phyloP scores from a whole-genome alignment of 2,113 vertebrate genomes.

The Odocoileus hemionus region DNA sequence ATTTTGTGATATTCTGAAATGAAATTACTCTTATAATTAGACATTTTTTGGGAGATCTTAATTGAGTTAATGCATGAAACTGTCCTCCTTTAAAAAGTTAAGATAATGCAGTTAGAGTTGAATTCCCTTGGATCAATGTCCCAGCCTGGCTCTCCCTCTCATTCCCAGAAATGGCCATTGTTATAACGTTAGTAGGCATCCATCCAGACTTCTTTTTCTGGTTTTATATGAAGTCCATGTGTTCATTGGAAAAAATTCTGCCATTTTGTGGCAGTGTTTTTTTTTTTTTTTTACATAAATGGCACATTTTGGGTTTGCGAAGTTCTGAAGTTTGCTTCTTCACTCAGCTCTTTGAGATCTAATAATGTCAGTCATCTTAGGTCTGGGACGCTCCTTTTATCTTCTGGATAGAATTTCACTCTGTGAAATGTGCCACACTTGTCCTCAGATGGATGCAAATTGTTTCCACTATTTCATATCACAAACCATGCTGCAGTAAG shows the following conservation, averaged over 20 bases:
- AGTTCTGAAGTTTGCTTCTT: background rate
- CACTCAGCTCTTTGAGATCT: background rate
- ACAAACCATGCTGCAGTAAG: background rate
- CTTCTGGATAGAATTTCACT: background rate
- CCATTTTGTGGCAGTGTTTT: background rate
- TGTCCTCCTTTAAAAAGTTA: background rate
- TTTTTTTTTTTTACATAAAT: background rate
- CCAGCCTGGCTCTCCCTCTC: background rate
- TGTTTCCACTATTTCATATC: background rate
- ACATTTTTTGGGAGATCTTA: background rate
- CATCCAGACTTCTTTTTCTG: background rate
- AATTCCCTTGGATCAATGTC: background rate
- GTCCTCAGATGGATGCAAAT: background rate
- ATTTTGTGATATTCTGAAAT: background rate
- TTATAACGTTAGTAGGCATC: background rate
- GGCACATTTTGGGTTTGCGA: background rate
- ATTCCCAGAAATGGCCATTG: background rate
- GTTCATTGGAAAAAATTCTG: background rate
- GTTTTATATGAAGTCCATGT: background rate
- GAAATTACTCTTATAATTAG: background rate
- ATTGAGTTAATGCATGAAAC: background rate
- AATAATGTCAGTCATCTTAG: background rate
- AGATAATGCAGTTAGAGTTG: background rate
- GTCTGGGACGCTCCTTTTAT: background rate
- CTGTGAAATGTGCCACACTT: background rate